phyloP scores from a whole-genome alignment of 2,797 vertebrate genomes.

The Girardinus metallicus region DNA sequence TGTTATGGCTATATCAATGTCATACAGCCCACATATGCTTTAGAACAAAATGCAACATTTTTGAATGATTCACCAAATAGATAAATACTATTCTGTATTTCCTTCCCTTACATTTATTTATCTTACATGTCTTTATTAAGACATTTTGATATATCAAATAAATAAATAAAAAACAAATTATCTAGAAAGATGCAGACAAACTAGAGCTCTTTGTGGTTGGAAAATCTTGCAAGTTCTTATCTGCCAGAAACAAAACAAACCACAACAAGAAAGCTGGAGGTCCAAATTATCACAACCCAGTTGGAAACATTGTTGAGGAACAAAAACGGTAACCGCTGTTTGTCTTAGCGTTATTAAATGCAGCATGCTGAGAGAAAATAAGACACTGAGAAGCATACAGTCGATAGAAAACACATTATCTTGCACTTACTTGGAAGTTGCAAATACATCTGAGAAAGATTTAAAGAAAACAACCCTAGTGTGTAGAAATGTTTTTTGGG shows the following conservation, averaged over 20 bases:
- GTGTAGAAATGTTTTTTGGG: not conserved
- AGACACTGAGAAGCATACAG: not conserved
- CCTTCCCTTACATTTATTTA: not conserved
- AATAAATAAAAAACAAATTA: not conserved
- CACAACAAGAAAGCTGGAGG: not conserved
- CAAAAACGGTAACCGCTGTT: not conserved
- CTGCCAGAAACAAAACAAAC: not conserved
- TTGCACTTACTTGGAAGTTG: not conserved
- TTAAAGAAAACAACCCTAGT: not conserved
- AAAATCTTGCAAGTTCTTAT: not conserved
- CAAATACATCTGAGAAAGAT: not conserved
- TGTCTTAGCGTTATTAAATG: not conserved
- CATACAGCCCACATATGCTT: not conserved
- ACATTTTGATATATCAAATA: not conserved
- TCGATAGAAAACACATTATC: not conserved
- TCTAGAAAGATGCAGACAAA: not conserved
- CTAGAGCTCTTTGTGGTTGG: not conserved
- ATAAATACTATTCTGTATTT: not conserved
- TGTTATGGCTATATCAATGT: too few relatives aligned
- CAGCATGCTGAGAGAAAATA: not conserved
- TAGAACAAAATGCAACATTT: not conserved
- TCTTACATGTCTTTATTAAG: not conserved
- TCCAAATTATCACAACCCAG: not conserved
- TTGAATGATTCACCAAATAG: not conserved
- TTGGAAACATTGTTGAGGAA: not conserved